Evolutionary conservation across 2,797 vertebrate species (phyloP).

Genomic region (Gymnothorax reevesii): DNA sequence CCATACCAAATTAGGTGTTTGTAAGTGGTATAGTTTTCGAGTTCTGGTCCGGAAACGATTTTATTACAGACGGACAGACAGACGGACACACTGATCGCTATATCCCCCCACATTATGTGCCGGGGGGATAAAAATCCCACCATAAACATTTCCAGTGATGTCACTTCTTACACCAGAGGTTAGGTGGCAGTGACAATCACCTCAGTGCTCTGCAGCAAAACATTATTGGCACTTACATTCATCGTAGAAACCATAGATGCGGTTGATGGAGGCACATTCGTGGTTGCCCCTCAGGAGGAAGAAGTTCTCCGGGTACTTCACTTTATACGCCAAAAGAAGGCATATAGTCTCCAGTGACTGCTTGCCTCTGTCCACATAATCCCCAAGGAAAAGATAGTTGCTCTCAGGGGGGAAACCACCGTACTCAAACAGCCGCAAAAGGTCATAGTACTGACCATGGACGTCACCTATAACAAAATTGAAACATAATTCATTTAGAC

Average conservation of each 20-base stretch:
- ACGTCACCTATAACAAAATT: conserved; percentile 68
- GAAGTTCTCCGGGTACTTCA: conserved; percentile 84
- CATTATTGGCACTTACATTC: conserved; percentile 71
- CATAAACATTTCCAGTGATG: no score
- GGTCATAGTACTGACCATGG: conserved; percentile 82
- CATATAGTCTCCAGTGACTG: conserved; percentile 83
- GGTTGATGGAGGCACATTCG: conserved; percentile 82
- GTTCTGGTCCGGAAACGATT: no score
- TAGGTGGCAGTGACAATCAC: no score
- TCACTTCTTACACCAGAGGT: no score
- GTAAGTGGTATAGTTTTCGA: no score
- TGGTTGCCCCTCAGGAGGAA: conserved; percentile 82
- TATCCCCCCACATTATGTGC: no score
- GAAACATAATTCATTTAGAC: background rate
- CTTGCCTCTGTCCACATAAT: conserved; percentile 83
- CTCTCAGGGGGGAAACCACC: conserved; percentile 82
- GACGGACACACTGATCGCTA: no score
- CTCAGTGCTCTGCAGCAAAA: no score
- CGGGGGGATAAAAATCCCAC: no score
- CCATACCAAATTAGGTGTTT: no score
- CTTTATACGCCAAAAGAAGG: conserved; percentile 79
- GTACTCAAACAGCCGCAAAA: conserved; percentile 81
- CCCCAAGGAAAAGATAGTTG: conserved; percentile 82
- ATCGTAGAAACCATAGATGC: conserved; percentile 84
- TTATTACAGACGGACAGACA: no score